Conservation (phyloP, 2,113 vertebrate species). For the Amblyopsis rosae region DNA sequence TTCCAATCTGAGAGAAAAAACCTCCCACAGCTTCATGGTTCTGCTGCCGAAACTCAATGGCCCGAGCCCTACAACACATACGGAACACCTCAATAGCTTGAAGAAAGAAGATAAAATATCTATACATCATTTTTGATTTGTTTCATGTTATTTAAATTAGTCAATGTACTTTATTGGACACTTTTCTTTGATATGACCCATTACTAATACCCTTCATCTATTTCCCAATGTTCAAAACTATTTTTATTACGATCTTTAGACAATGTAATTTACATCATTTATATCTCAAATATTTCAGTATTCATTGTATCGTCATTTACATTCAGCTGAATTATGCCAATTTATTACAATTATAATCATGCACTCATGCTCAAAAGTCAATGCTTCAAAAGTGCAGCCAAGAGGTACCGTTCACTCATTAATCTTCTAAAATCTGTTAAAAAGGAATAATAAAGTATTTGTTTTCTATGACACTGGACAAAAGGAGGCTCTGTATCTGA, state of each 20-base stretch:
- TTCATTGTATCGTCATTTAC: neutral
- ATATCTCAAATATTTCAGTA: too few relatives aligned
- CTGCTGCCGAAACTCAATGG: constrained; percentile 92
- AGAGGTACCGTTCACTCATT: constrained; percentile 47
- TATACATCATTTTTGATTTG: too few relatives aligned
- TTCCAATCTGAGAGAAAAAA: constrained; percentile 98
- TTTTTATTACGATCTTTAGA: too few relatives aligned
- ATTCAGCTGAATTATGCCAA: constrained; percentile 14
- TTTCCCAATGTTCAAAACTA: neutral
- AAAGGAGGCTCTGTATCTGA: neutral
- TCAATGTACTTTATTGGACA: neutral
- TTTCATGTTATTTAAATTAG: neutral
- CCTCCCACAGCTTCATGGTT: constrained; percentile 89
- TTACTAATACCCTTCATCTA: neutral
- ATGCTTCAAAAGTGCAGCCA: constrained; percentile 28
- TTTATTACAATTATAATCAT: constrained; percentile 16
- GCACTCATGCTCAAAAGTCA: constrained; percentile 31
- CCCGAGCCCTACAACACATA: constrained; percentile 85
- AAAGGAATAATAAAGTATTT: constrained; percentile 50
- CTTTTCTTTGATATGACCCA: neutral
- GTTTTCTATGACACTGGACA: constrained; percentile 4
- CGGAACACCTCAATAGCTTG: neutral
- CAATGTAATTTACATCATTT: too few relatives aligned
- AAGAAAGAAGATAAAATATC: too few relatives aligned
- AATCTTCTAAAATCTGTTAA: constrained; percentile 54